A percentile compares a stretch with the other conserved stretches of the same genome.
Evolutionary conservation across 1,140 invertebrate species (phyloP).

Genomic region (Mylabris phalerata): DNA sequence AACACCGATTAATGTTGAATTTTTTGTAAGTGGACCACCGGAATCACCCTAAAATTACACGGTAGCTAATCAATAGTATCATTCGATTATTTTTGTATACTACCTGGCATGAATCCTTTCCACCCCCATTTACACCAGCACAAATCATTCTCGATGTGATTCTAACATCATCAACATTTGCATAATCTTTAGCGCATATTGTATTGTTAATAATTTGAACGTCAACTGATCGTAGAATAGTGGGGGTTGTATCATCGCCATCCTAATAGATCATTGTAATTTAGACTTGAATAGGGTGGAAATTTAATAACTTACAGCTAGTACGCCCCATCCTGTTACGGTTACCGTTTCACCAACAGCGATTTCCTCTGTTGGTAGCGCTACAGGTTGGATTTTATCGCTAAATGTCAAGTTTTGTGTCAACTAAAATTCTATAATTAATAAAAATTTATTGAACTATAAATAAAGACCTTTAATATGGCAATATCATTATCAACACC

Average conservation of each 20-base stretch:
- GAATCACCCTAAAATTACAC: neutral
- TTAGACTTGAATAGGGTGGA: no score
- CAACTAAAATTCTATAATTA: constrained; percentile 21
- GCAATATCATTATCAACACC: constrained; percentile 2
- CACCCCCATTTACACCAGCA: constrained; percentile 43
- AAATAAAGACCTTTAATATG: neutral
- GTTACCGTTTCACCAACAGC: constrained; percentile 35
- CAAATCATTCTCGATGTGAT: constrained; percentile 50
- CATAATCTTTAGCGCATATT: constrained; percentile 24
- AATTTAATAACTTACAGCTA: constrained; percentile 12
- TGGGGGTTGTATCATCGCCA: neutral
- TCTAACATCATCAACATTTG: neutral
- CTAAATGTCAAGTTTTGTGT: constrained; percentile 26
- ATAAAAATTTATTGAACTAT: no score
- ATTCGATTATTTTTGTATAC: neutral
- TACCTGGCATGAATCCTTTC: constrained; percentile 50
- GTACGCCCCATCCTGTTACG: constrained; percentile 50
- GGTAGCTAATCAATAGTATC: no score
- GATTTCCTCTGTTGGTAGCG: constrained; percentile 21
- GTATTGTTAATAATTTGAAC: constrained; percentile 24
- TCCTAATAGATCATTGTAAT: neutral
- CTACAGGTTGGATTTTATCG: constrained; percentile 34
- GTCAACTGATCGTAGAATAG: constrained; percentile 1
- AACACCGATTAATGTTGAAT: constrained; percentile 43
- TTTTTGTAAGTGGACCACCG: constrained; percentile 6